These are phyloP conservation scores for Agapetus fuscipes DNA, from an alignment of 2,888 invertebrate species.

Conservation along the genomic window DNA sequence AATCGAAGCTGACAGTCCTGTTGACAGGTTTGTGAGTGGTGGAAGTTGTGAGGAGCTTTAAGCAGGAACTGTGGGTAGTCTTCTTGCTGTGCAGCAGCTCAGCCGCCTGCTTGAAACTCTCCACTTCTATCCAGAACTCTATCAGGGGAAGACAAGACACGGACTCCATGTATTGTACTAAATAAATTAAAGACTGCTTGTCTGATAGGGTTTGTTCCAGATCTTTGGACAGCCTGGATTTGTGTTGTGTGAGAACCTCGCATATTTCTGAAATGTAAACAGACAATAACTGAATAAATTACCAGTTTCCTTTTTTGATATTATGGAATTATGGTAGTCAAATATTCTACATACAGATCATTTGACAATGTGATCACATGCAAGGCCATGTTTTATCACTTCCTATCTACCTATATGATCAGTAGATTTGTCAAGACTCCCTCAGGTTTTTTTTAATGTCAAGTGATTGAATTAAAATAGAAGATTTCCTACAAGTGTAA, in stretches of 20 bases:
- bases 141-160: conserved; percentile 55
- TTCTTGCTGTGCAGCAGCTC: conserved; percentile 19
- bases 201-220: conserved; percentile 67
- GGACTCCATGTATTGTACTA: conserved; percentile 79
- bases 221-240: conserved; percentile 61
- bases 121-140: conserved; percentile 69
- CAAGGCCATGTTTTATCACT: too few relatives aligned
- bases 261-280: conserved; percentile 29
- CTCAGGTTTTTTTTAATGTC: too few relatives aligned
- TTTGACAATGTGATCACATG: too few relatives aligned
- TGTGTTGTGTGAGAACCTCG: conserved; percentile 36
- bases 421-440: too few relatives aligned
- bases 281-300: conserved; percentile 5
- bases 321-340: too few relatives aligned
- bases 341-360: too few relatives aligned
- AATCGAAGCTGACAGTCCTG: conserved; percentile 15
- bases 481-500: too few relatives aligned
- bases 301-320: too few relatives aligned
- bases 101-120: conserved; percentile 49
- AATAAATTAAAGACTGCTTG: conserved; percentile 71
- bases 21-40: conserved; percentile 6
- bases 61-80: conserved; percentile 2
- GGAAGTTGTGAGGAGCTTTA: conserved; percentile 3
- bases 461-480: too few relatives aligned
- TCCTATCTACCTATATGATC: too few relatives aligned